A percentile compares a stretch with the other conserved stretches of the same genome.
Evolutionary conservation across 2,888 invertebrate species (phyloP).

Genomic region (Drosophila parthenogenetica): DNA sequence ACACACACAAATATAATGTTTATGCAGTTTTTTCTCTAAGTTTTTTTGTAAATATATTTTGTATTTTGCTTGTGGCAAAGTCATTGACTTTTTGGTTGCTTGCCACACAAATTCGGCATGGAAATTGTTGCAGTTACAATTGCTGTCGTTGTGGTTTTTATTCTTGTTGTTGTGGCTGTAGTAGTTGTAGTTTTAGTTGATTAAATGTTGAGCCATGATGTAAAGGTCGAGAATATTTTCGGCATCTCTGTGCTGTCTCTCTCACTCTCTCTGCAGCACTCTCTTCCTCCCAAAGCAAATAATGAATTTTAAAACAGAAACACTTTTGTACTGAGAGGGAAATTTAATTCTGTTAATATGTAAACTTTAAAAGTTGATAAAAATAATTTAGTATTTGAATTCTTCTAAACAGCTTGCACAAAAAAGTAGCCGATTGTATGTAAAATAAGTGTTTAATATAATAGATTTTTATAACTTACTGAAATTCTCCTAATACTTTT

Average conservation of each 20-base stretch:
- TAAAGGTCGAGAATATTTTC: slow-evolving; percentile 63
- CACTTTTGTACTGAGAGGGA: no score
- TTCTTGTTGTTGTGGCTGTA: slow-evolving; percentile 5
- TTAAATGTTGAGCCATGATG: slow-evolving; percentile 53
- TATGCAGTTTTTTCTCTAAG: slow-evolving; percentile 18
- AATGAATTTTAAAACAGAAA: no score
- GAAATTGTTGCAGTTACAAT: slow-evolving; percentile 53
- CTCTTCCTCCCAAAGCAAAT: not conserved
- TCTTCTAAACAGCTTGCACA: no score
- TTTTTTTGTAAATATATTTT: slow-evolving; percentile 12
- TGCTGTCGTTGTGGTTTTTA: slow-evolving; percentile 13
- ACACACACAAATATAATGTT: slow-evolving; percentile 13
- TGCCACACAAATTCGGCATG: slow-evolving; percentile 54
- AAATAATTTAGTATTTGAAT: no score
- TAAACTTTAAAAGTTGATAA: no score
- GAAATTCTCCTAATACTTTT: no score
- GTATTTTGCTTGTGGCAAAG: slow-evolving; percentile 51
- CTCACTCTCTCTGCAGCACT: not conserved
- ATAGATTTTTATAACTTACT: no score
- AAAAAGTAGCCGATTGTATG: no score
- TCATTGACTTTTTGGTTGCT: slow-evolving; percentile 59
- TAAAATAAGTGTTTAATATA: no score
- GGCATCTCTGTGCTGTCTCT: slow-evolving; percentile 18
- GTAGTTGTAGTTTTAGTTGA: slow-evolving; percentile 29
- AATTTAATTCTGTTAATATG: no score